phyloP scores from a whole-genome alignment of 2,888 invertebrate genomes.

The Ormyrus labotus region DNA sequence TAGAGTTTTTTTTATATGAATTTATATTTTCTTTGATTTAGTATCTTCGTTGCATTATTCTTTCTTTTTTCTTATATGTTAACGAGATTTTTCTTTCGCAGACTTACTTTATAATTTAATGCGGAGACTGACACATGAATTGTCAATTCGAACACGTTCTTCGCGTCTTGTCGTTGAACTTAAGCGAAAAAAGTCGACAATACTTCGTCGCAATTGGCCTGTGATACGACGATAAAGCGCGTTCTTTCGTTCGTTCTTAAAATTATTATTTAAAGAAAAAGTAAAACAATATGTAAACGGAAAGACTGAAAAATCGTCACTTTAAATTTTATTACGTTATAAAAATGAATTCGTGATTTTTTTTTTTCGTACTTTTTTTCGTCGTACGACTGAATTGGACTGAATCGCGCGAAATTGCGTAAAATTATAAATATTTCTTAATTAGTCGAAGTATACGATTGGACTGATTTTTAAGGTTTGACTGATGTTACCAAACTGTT shows the following conservation, averaged over 20 bases:
- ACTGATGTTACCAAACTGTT: conserved; percentile 76
- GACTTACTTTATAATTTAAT: conserved; percentile 52
- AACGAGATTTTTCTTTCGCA: conserved; percentile 60
- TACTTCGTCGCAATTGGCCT: conserved; percentile 66
- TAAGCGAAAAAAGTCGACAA: conserved; percentile 62
- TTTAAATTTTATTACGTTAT: conserved; percentile 59
- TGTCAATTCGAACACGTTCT: conserved; percentile 50
- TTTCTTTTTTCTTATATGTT: conserved; percentile 62
- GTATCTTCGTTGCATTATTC: conserved; percentile 60
- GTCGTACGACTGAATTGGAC: conserved; percentile 69
- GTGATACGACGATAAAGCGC: conserved; percentile 65
- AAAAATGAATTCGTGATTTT: conserved; percentile 58
- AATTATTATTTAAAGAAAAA: conserved; percentile 55
- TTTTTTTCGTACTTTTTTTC: conserved; percentile 57
- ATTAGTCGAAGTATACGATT: conserved; percentile 66
- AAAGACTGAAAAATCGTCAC: conserved; percentile 61
- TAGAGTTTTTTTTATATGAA: conserved; percentile 66
- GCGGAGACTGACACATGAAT: conserved; percentile 43
- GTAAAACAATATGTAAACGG: conserved; percentile 51
- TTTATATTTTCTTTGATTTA: conserved; percentile 59
- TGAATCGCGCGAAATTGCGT: conserved; percentile 49
- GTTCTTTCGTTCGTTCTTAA: conserved; percentile 61
- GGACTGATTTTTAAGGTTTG: conserved; percentile 73
- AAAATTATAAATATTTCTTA: conserved; percentile 45
- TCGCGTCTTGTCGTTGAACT: conserved; percentile 64